Base-by-base conservation (phyloP, 2,797 vertebrate genomes). In the Thamnophis elegans region DNA sequence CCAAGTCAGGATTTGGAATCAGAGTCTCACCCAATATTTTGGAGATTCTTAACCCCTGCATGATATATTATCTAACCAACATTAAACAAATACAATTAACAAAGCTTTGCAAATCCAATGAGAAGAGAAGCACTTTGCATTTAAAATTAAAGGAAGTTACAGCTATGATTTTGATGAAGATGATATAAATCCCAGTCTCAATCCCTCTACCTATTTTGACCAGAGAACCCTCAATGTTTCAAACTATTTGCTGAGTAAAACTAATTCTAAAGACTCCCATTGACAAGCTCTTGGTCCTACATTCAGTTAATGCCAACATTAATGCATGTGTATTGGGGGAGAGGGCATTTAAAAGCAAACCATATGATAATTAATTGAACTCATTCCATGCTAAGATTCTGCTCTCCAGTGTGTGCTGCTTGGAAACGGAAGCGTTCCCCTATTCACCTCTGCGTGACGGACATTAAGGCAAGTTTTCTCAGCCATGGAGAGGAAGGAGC, bases 391-490 rank as follows among this genome's bases (percentile, higher is more conserved):
- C 59, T 42, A 36, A 92, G 22, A 22, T 88, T 9, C 18, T 60
- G 8, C 47, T 51, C n/a, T 59, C 28, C 2, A 12, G 20, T 11
- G 5, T 36, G 22, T 26, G 28, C n/a, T 88, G 56, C 10, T 36
- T 10, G 59, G 89, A 90, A 73, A 88, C 4, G 9, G 18, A 73
- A 78, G 36, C 2, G 5, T 14, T 13, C 58, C 73, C 36, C 22
- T 22, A 88, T 94, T 96, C 94, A 97, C 97, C 93, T 98, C 95
- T 0, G 94, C 97, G 96, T 97, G 96, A 94, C 97, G 97, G 90
- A 98, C 97, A 86, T 98, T 98, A 91, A 97, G 94, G 32, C 98
- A 97, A 91, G 98, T 97, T 89, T 95, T 93, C 92, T 96, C 96
- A 18, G 96, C 96, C 95, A 97, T 94, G 0, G 60, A 86, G 89